Evolutionary conservation across 2,888 invertebrate species (phyloP), one percentile per base, ranked within the genome.

Genomic region (Ligdia adustata): DNA sequence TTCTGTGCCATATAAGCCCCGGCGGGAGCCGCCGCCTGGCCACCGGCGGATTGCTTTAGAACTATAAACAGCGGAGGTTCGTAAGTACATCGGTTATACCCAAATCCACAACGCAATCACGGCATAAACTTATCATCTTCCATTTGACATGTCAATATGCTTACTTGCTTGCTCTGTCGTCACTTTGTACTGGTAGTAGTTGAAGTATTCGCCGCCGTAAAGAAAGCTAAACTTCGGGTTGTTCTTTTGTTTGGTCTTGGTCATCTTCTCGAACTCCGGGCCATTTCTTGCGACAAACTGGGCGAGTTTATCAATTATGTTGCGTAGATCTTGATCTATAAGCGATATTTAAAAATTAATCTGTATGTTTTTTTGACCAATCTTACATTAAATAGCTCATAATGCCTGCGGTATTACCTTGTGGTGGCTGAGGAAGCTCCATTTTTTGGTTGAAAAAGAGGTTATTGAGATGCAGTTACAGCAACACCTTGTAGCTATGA

Each of bases 221-320:
- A 99, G 92, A 91, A 99, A 99, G 70, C 96, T 94, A 91, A 99
- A 99, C 83, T 98, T 98, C 2, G 98, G 97, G 87, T 99, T 99
- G 78, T 97, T 97, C 85, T 97, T 96, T 88, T 99, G 99, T 89
- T 99, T 99, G 76, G 96, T 96, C 92, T 99, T 99, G 52, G 99
- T 99, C 96, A 99, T 99, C 89, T 97, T 95, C 91, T 99, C 99
- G 89, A 99, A 99, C 81, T 99, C 99, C n/a, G 98, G 98, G 40
- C 99, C 99, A 95, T 99, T 99, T 87, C 98, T 91, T 49, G 99
- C 99, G 61, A 99, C 99, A 93, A 99, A 99, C 86, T 98, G 98
- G 7, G 99, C 99, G 69, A 99, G 92, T 91, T 99, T 99, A 91
- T 99, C 99, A 73, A 99, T 99, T 75, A 99, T 98, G 91, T 98